A percentile compares a stretch with the other conserved stretches of the same genome.
Evolutionary conservation across 2,797 vertebrate genomes (phyloP).

Genomic region (Holocentrus rufus): DNA sequence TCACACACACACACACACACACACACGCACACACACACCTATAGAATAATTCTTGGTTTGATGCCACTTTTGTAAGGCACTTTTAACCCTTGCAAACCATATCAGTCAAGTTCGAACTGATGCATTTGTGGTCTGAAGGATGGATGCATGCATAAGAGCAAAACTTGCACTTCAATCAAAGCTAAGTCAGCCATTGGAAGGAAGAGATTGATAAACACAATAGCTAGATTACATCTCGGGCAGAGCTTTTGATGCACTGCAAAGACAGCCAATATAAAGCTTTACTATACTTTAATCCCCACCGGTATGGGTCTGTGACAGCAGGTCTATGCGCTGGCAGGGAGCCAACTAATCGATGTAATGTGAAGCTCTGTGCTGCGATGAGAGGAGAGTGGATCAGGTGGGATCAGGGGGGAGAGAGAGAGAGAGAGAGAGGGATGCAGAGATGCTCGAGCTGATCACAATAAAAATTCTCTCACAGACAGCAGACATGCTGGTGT

Average conservation of each 20-base stretch:
- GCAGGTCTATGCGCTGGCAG: neutral
- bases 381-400: neutral
- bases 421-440: too few relatives aligned
- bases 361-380: neutral
- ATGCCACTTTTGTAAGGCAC: too few relatives aligned
- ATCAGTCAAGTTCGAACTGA: too few relatives aligned
- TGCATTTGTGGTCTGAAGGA: neutral
- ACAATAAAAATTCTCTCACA: neutral
- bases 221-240: too few relatives aligned
- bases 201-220: neutral
- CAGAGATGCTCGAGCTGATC: neutral
- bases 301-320: neutral
- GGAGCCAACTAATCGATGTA: conserved; percentile 6
- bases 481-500: neutral
- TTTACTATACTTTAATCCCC: conserved; percentile 1
- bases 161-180: neutral
- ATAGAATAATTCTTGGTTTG: too few relatives aligned
- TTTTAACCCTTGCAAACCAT: too few relatives aligned
- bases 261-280: neutral
- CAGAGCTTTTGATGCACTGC: neutral
- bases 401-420: neutral
- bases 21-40: neutral
- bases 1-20: neutral
- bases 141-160: neutral
- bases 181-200: neutral